Conservation (phyloP, 2,797 vertebrate species). For the Odontamblyopus rebecca region DNA sequence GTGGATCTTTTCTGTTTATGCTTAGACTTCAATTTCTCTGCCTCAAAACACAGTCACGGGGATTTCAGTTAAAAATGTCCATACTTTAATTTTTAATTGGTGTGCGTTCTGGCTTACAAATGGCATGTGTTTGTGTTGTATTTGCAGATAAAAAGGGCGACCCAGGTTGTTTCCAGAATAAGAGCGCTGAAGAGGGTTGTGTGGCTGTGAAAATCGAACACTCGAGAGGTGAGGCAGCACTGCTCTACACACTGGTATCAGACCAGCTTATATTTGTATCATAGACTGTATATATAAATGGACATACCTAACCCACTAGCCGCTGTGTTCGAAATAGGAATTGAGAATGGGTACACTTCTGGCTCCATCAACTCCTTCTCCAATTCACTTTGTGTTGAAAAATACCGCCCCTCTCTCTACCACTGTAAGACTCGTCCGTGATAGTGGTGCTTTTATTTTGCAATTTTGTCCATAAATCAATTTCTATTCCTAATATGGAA, state of each 20-base stretch:
- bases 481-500: too few species aligned
- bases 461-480: too few species aligned
- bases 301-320: too few species aligned
- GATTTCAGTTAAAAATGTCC: background rate
- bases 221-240: constrained; percentile 57
- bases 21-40: background rate
- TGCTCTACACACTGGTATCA: background rate
- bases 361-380: too few species aligned
- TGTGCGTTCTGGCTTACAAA: background rate
- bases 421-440: too few species aligned
- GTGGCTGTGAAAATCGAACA: constrained; percentile 76
- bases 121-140: constrained; percentile 27
- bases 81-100: background rate
- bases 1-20: constrained; percentile 14
- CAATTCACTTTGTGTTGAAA: too few species aligned
- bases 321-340: too few species aligned
- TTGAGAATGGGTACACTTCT: too few species aligned
- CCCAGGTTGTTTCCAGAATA: constrained; percentile 64
- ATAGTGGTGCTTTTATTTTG: too few species aligned
- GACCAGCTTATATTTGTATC: background rate
- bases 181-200: constrained; percentile 64
- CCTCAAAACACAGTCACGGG: constrained; percentile 29
- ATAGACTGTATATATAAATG: too few species aligned
- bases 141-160: constrained; percentile 69
- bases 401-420: too few species aligned